Percentiles rank a stretch among this genome's conserved stretches.
Conservation (phyloP, 2,113 vertebrate genomes). For the Sitta europaea region DNA sequence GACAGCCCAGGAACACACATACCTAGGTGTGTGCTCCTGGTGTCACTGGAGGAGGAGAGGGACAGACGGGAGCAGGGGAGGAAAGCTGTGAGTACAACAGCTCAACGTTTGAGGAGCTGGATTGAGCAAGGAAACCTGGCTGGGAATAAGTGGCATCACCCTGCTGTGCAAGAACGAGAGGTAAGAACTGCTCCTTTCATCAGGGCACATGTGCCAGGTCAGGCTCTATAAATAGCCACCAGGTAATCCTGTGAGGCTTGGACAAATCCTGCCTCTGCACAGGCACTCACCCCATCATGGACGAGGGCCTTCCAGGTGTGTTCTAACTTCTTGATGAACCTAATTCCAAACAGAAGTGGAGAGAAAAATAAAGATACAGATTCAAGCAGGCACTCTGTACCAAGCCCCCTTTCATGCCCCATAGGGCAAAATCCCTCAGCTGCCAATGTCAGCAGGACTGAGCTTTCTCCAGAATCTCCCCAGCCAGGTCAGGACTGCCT, state of each 20-base stretch:
- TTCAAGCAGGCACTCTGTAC: neutral
- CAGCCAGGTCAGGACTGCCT: neutral
- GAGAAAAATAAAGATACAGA: neutral
- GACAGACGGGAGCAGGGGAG: slow-evolving; percentile 2
- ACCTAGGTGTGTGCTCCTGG: neutral
- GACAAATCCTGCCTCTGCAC: neutral
- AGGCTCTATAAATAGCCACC: neutral
- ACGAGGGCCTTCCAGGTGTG: slow-evolving; percentile 98
- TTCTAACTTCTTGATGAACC: slow-evolving; percentile 97
- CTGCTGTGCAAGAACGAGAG: neutral
- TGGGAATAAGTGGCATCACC: neutral
- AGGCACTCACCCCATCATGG: slow-evolving; percentile 89
- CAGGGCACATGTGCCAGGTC: neutral
- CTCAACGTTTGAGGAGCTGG: neutral
- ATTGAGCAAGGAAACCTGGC: neutral
- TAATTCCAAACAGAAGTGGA: slow-evolving; percentile 33
- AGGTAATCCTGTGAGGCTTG: neutral
- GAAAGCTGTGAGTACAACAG: neutral
- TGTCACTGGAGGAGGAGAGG: neutral
- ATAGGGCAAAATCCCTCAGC: neutral
- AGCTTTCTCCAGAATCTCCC: neutral
- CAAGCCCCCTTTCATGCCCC: neutral
- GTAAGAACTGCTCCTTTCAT: neutral
- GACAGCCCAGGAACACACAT: neutral
- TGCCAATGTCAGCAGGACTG: neutral